Evolutionary conservation across 2,113 vertebrate genomes (phyloP), one percentile per base, ranked within the genome.

Genomic region (Zeus faber): DNA sequence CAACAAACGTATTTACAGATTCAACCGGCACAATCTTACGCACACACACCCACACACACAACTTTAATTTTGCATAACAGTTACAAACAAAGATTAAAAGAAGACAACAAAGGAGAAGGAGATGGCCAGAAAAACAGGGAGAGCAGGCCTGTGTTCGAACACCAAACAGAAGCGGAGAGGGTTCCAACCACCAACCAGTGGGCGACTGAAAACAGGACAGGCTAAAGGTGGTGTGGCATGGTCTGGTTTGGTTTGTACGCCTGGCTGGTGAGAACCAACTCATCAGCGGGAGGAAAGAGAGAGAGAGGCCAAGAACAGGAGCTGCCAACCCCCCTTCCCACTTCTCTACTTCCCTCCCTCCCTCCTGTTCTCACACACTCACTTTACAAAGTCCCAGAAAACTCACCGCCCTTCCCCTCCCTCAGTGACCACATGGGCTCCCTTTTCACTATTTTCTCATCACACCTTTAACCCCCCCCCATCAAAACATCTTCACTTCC

Each of bases 401-500:
- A n/a, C n/a, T n/a, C n/a, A n/a, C n/a, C n/a, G n/a, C n/a, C n/a
- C n/a, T n/a, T n/a, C n/a, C n/a, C n/a, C n/a, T n/a, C n/a, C n/a
- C n/a, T n/a, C n/a, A n/a, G n/a, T n/a, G n/a, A n/a, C n/a, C n/a
- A n/a, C n/a, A n/a, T n/a, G n/a, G n/a, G n/a, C n/a, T n/a, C n/a
- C n/a, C n/a, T n/a, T n/a, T n/a, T n/a, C n/a, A n/a, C n/a, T n/a
- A n/a, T 46, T 40, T 52, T 23, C 24, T 23, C 47, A 24, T 37
- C 27, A 29, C 31, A 37, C 33, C 33, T n/a, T n/a, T n/a, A n/a
- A 45, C 45, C 22, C 29, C 47, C 54, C 25, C 24, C 22, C 31
- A 67, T 44, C 21, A 9, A 54, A 51, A 39, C 21, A 29, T 49
- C 37, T 53, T 55, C 66, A 71, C 43, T 47, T 54, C 41, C 59